Base-by-base conservation (phyloP, 2,797 vertebrate species). In the Cynodonichthys magdalenae region DNA sequence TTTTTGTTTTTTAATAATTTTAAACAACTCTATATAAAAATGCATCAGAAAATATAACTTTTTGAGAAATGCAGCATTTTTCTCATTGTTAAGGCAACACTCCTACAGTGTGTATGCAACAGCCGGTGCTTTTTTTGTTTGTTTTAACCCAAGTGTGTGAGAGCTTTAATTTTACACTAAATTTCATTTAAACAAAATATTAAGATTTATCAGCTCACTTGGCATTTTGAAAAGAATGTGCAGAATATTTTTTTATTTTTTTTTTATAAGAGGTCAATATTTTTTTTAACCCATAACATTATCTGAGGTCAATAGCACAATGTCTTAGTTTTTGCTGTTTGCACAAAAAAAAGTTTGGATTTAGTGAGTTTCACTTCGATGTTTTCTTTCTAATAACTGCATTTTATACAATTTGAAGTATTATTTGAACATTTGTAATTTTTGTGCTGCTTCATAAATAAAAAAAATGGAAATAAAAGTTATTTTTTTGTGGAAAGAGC, bases 381-480 rank as follows among this genome's bases (percentile, higher is more conserved):
- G 0, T 77, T 85, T 87, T 66, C 83, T 85, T 89, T 80, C 70
- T 83, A 87, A 90, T 71, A 85, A 52, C 53, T 66, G 53, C 67
- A 67, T 86, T 90, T 92, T 86, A 77, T 89, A 89, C 65, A 79
- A 59, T 80, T 77, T 81, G 48, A 82, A 80, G 69, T 82, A 76
- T 83, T 87, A 75, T 79, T 71, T 86, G 79, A 81, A 83, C 71
- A 65, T 82, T 81, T 87, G 68, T 83, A 73, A 70, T 71, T 54
- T 80, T 83, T 84, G 75, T 85, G 70, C 75, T 78, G 71, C 84
- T 83, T 87, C 78, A 66, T 80, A 86, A 77, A 92, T 81, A 89
- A 89, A 90, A 92, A 50, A 31, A 28, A 45, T 0, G 0, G 1
- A 47, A 15, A 31, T 4, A 31, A 31, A 31, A 31, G 31, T 31